These are phyloP conservation scores for Cerceris ruficornis DNA, from an alignment of 2,888 invertebrate genomes.

Conservation along the genomic window DNA sequence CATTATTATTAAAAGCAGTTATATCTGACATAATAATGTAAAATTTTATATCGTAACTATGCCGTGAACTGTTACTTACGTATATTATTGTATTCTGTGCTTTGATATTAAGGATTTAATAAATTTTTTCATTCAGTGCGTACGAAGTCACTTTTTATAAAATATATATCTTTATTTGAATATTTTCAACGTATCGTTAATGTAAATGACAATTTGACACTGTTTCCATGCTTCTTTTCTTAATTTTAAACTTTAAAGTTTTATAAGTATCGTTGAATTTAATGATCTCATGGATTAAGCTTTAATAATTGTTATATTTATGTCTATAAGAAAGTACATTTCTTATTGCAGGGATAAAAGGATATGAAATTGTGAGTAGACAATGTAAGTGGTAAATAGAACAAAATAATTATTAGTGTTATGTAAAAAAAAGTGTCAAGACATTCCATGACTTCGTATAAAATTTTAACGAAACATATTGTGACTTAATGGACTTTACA, in stretches of 20 bases:
- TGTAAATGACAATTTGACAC: too few relatives aligned
- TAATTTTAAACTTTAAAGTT: background rate
- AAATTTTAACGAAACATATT: constrained; percentile 44
- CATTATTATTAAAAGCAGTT: constrained; percentile 3
- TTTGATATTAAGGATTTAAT: constrained; percentile 8
- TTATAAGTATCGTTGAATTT: background rate
- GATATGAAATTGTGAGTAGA: constrained; percentile 49
- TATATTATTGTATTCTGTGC: constrained; percentile 13
- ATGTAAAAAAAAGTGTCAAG: constrained; percentile 53
- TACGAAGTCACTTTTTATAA: constrained; percentile 5
- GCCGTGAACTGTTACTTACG: background rate
- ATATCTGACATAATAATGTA: constrained; percentile 25
- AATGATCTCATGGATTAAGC: constrained; percentile 1
- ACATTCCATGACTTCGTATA: constrained; percentile 59
- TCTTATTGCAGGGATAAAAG: constrained; percentile 56
- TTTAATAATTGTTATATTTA: background rate
- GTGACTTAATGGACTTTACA: constrained; percentile 57
- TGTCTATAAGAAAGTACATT: constrained; percentile 35
- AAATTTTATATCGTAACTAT: constrained; percentile 12
- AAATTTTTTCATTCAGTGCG: constrained; percentile 9
- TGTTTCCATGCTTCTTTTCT: background rate
- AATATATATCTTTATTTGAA: too few relatives aligned
- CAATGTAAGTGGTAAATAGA: constrained; percentile 52
- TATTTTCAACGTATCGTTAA: too few relatives aligned
- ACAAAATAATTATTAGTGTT: constrained; percentile 51